Base-by-base conservation (phyloP, 2,888 invertebrate genomes). In the Choristoneura rosaceana region DNA sequence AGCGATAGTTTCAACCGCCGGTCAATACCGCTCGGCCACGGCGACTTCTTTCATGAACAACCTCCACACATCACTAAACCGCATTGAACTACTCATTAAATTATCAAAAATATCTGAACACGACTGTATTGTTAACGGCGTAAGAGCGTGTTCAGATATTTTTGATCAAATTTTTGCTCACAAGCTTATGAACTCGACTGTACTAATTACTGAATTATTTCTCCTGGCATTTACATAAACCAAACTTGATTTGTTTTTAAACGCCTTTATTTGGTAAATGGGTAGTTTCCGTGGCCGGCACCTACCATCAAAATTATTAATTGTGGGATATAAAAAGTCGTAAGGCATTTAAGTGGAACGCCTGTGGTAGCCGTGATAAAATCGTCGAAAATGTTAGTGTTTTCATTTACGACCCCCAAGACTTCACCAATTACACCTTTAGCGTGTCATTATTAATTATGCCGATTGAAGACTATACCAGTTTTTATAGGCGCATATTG, bases 361-460 rank as follows among this genome's bases (percentile, higher is more conserved):
- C 61, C 43, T 41, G 60, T 50, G 60, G 38, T 3, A 38, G 38
- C 38, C 34, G 5, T 66, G 65, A 71, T 71, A 66, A 52, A 61
- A 66, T 71, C 65, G 41, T 50, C 65, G 43, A 70, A 70, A 65
- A 70, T 34, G 43, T 66, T 61, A 52, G 50, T 52, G 50, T 50
- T 70, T 66, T 71, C 52, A 52, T 66, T 61, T 71, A 70, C 60
- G 41, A 70, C 60, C 68, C 66, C 65, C 70, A 52, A 70, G 64
- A 66, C 70, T 66, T 66, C 17, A 66, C 61, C 61, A 66, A 71
- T 70, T 66, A 66, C 65, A 66, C 65, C 70, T 52, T 71, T 55
- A 52, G 66, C 65, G 70, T 65, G 66, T 71, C 61, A 71, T 71
- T 71, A 71, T 66, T 71, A 66, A 71, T 71, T 71, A 71, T 66